Conservation (phyloP, 2,113 vertebrate genomes). For the Calidris pugnax region DNA sequence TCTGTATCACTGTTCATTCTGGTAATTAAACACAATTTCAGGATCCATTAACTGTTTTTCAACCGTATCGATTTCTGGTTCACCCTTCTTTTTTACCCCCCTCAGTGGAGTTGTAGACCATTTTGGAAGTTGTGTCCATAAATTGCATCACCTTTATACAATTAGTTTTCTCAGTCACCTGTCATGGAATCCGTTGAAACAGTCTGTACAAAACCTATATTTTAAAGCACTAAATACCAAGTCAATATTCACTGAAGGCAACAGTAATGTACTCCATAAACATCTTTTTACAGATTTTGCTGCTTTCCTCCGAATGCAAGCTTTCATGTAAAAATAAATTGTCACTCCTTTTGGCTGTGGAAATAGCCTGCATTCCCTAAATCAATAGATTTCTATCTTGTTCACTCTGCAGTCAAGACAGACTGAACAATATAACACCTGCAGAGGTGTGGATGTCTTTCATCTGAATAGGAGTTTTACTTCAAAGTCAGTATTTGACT, state of each 20-base stretch:
- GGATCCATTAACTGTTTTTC: background rate
- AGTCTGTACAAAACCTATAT: background rate
- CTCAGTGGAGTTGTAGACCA: background rate
- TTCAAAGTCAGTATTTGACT: background rate
- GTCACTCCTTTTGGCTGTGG: background rate
- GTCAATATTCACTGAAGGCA: background rate
- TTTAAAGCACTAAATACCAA: background rate
- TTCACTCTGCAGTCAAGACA: background rate
- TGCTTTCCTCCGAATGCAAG: background rate
- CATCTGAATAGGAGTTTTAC: background rate
- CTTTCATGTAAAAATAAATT: slow-evolving; percentile 1
- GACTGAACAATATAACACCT: background rate
- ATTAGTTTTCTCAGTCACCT: background rate
- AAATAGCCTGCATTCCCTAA: background rate
- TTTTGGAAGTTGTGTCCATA: background rate
- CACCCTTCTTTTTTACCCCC: background rate
- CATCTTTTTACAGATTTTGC: background rate
- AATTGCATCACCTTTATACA: background rate
- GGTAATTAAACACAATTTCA: background rate
- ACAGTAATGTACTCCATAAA: background rate
- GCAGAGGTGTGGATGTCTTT: background rate
- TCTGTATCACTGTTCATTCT: background rate
- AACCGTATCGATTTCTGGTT: background rate
- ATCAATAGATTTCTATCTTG: background rate
- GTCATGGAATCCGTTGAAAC: background rate